Evolutionary conservation across 2,888 invertebrate genomes (phyloP).

Genomic region (Scotopteryx bipunctaria): DNA sequence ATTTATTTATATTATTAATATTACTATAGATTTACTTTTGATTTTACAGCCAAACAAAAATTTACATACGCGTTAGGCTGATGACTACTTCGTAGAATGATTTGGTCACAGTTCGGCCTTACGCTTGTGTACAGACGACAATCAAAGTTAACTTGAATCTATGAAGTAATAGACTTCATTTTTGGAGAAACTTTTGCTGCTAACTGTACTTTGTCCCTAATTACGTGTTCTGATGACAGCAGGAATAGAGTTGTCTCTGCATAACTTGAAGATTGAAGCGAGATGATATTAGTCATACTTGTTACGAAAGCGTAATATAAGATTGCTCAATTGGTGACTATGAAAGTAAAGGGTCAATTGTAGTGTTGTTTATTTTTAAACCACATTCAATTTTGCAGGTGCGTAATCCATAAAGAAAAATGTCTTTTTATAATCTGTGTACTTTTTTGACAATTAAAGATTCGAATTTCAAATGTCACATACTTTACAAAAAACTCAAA

Average conservation of each 20-base stretch:
- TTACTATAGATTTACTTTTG: no score
- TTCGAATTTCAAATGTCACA: not conserved
- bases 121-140: constrained; percentile 53
- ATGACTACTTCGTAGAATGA: constrained; percentile 70
- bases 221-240: constrained; percentile 60
- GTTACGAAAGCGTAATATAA: constrained; percentile 34
- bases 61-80: constrained; percentile 49
- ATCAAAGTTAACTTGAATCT: not conserved
- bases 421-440: not conserved
- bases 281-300: constrained; percentile 40
- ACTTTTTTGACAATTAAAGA: not conserved
- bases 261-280: constrained; percentile 44
- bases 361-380: not conserved
- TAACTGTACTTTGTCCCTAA: constrained; percentile 58
- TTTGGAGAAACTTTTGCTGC: constrained; percentile 11
- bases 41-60: constrained; percentile 38
- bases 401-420: not conserved
- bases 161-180: not conserved
- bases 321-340: constrained; percentile 18
- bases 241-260: constrained; percentile 44
- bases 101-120: constrained; percentile 74
- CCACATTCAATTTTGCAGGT: not conserved
- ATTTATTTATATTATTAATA: not conserved
- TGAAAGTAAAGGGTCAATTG: constrained; percentile 14
- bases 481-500: constrained; percentile 8